These are phyloP conservation scores for Stegana nigrithorax DNA, from an alignment of 2,888 invertebrate species.

Conservation along the genomic window DNA sequence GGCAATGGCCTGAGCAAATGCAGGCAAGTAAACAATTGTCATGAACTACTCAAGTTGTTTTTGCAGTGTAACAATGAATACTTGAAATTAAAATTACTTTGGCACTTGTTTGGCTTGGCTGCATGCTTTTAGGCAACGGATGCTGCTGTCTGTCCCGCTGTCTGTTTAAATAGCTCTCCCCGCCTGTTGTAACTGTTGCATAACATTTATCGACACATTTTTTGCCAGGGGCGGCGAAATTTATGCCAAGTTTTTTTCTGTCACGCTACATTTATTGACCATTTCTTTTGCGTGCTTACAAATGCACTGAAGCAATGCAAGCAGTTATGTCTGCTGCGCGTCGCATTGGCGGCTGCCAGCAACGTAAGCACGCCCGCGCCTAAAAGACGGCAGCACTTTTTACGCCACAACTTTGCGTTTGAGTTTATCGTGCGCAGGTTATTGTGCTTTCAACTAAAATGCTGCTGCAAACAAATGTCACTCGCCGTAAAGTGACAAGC, in stretches of 20 bases:
- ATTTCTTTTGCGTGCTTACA: no score
- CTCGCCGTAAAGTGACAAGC: no score
- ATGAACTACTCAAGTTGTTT: not conserved
- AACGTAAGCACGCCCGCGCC: not conserved
- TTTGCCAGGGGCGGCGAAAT: conserved; percentile 25
- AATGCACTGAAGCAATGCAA: no score
- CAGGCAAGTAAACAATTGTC: not conserved
- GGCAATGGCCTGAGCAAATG: no score
- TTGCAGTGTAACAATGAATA: conserved; percentile 10
- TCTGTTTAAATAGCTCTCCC: no score
- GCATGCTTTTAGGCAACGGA: conserved; percentile 12
- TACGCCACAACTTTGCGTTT: not conserved
- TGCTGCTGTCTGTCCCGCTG: no score
- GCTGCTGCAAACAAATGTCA: no score
- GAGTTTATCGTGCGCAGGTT: not conserved
- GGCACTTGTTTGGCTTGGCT: not conserved
- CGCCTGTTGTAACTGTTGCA: not conserved
- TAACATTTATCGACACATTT: no score
- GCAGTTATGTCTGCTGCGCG: no score
- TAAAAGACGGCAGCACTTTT: not conserved
- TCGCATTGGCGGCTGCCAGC: no score
- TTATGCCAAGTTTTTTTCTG: conserved; percentile 25
- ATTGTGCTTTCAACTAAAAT: not conserved
- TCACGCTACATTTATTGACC: conserved; percentile 21
- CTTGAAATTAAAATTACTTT: conserved; percentile 16